Evolutionary conservation across 2,113 vertebrate genomes (phyloP).

Genomic region (Oncorhynchus kisutch): DNA sequence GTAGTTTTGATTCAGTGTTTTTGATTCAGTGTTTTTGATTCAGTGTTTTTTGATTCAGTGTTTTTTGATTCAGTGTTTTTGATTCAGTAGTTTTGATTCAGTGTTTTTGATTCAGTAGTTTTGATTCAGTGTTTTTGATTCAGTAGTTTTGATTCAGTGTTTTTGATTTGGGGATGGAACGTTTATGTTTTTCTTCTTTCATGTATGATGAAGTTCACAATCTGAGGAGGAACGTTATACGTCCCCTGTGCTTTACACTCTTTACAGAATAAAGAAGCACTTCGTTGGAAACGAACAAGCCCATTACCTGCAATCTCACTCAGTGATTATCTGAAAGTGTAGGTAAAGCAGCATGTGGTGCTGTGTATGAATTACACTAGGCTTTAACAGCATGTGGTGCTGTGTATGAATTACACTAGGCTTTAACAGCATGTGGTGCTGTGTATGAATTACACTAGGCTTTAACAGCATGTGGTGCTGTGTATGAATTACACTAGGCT

Average conservation of each 20-base stretch:
- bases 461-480: too few species aligned
- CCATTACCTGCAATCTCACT: slow-evolving; percentile 15
- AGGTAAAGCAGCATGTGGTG: too few species aligned
- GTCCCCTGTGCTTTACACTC: slow-evolving; percentile 41
- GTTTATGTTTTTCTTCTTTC: slow-evolving; percentile 53
- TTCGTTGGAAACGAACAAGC: slow-evolving; percentile 43
- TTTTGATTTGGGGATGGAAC: slow-evolving; percentile 46
- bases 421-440: too few species aligned
- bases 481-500: too few species aligned
- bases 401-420: too few species aligned
- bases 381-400: too few species aligned
- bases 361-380: too few species aligned
- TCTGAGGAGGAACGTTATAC: slow-evolving; percentile 42
- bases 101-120: too few species aligned
- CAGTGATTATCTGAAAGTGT: slow-evolving; percentile 33
- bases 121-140: too few species aligned
- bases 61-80: slow-evolving; percentile 43
- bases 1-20: too few species aligned
- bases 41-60: slow-evolving; percentile 1
- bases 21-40: too few species aligned
- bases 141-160: slow-evolving; percentile 5
- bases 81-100: not conserved
- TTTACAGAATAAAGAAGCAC: slow-evolving; percentile 47
- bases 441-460: too few species aligned
- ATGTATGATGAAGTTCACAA: slow-evolving; percentile 61